Evolutionary conservation across 2,113 vertebrate species (phyloP), one percentile per base, ranked within the genome.

Genomic region (Todiramphus saurophagus): DNA sequence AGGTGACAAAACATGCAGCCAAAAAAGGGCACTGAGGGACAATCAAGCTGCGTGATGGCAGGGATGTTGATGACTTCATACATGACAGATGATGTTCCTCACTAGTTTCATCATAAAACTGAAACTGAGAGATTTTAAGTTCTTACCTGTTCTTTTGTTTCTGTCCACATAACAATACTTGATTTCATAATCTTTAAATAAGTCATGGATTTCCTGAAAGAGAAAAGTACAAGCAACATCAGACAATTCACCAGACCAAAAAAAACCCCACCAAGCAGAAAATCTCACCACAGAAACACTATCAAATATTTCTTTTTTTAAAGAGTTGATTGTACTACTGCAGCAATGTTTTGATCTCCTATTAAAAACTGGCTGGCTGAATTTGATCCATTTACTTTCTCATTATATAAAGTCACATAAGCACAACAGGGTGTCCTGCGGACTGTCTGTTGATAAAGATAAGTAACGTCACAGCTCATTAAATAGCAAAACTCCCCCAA

Each of bases 161-260:
- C 98, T 99, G 98, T 99, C 99, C 98, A 99, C 99, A 41, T 99
- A 99, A 97, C 99, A 99, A 77, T 99, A 99, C 88, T 99, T 99
- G 92, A 99, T 98, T 93, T 99, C 99, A 80, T 99, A 99, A 86
- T 99, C 99, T 94, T 98, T 98, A 95, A 99, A 98, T 94, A 99
- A 98, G 86, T 99, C 99, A 64, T 99, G 99, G 97, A 99, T 99
- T 91, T 99, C 99, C 99, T 99, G 90, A 50, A 96, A 97, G 53
- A 96, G 60, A 96, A 16, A 97, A 93, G 88, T 27, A 50, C 28
- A 75, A 74, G 37, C 16, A 84, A 44, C 39, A 72, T 62, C 60
- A 89, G 58, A 50, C 7, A 93, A 82, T 12, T 21, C 78, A 95
- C 16, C 35, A 83, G 25, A 79, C 16, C 55, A 81, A 81, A 48